Evolutionary conservation across 2,797 vertebrate species (phyloP), one percentile per base, ranked within the genome.

Genomic region (Oreochromis grahami): DNA sequence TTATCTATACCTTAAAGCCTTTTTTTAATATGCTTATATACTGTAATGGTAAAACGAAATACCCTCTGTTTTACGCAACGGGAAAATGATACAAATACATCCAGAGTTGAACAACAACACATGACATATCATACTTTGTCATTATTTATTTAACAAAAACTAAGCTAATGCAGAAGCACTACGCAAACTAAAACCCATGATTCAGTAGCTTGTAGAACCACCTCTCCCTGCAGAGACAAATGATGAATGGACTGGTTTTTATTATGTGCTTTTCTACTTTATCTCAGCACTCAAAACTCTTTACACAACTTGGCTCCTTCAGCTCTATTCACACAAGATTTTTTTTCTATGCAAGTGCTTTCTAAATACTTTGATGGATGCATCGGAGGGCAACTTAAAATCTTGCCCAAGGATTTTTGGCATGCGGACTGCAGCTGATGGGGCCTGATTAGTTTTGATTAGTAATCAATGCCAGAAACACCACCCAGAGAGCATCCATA

Each of bases 151-250:
- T 17, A 11, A 29, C 65, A 45, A 29, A 17, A 15, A 19, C 41
- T 45, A 0, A 45, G 65, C 4, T 26, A 48, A 11, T 26, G 65
- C 14, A 45, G 41, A 2, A 29, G 1, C 9, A 19, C 41, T 29
- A 17, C 3, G 1, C 4, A 41, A 68, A 41, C 36, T 41, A 41
- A n/a, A 0, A 1, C 19, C 36, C 7, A 24, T 68, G n/a, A 68
- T 68, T 68, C 1, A 24, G 63, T 68, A 68, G 19, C 0, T 24
- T 24, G 63, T 68, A 14, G 36, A 68, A 24, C 63, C 58, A 63
- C 19, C 58, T 63, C 58, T 63, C 19, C 19, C 34, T 21, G 58
- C 58, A 38, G 58, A 38, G 58, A 38, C 58, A 63, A 38, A 63
- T 8, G 7, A 38, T 63, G n/a, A 58, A 58, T 1, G 3, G 26